A percentile compares a stretch with the other conserved stretches of the same genome.
Conservation (phyloP, 2,888 invertebrate genomes). For the Urechis unicinctus region DNA sequence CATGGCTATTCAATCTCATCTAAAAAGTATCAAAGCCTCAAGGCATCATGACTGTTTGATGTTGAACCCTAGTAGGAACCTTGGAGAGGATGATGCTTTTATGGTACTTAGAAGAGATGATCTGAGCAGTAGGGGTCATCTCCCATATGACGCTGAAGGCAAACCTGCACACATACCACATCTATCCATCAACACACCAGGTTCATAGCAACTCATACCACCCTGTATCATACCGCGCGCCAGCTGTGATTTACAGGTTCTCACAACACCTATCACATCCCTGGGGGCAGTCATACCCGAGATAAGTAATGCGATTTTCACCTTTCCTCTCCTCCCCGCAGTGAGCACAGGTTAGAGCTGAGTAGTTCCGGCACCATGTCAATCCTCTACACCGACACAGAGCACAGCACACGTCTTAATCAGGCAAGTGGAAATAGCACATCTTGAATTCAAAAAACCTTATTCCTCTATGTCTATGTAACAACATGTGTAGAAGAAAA, state of each 20-base stretch:
- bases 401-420: neutral
- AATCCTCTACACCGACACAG: slow-evolving; percentile 47
- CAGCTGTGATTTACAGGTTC: too few species aligned
- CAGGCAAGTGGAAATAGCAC: too few species aligned
- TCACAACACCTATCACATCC: too few species aligned
- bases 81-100: slow-evolving; percentile 80
- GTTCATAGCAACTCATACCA: neutral
- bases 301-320: slow-evolving; percentile 68
- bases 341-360: slow-evolving; percentile 91
- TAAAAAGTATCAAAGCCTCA: neutral
- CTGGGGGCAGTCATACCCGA: too few species aligned
- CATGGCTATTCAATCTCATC: too few species aligned
- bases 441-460: too few species aligned
- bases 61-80: slow-evolving; percentile 23
- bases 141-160: slow-evolving; percentile 97
- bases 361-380: slow-evolving; percentile 67
- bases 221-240: neutral
- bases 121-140: slow-evolving; percentile 71
- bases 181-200: too few species aligned
- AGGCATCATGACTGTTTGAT: too few species aligned
- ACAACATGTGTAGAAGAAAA: too few species aligned
- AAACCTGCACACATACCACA: slow-evolving; percentile 58
- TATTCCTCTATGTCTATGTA: too few species aligned
- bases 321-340: slow-evolving; percentile 67
- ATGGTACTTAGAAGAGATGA: slow-evolving; percentile 72